Conservation (phyloP, 1,140 invertebrate species). For the Cydia fagiglandana region DNA sequence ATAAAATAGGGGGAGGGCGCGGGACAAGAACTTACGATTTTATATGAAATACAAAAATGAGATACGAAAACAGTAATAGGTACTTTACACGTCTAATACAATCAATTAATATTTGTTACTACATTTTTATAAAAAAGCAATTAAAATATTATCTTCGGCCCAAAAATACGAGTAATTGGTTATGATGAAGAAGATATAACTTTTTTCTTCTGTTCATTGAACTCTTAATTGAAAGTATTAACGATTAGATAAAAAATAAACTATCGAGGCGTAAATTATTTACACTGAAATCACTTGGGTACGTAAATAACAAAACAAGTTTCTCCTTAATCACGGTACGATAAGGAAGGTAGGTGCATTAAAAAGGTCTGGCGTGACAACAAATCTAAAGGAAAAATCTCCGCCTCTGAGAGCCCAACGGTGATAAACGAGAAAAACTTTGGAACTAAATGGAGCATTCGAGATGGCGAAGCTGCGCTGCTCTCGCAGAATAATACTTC, state of each 20-base stretch:
- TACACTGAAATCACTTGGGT: constrained; percentile 34
- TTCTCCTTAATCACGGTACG: constrained; percentile 71
- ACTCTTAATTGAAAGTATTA: constrained; percentile 10
- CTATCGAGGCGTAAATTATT: constrained; percentile 30
- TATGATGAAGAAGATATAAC: neutral
- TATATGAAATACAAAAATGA: no score
- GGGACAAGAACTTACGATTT: no score
- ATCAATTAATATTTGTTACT: no score
- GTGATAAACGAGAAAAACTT: constrained; percentile 80
- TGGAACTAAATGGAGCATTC: constrained; percentile 79
- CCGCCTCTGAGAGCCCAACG: constrained; percentile 77
- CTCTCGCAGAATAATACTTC: constrained; percentile 78
- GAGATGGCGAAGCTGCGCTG: constrained; percentile 73
- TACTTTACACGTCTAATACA: no score
- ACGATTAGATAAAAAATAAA: constrained; percentile 23
- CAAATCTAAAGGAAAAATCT: constrained; percentile 81
- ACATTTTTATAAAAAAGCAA: no score
- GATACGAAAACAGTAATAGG: no score
- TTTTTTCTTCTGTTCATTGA: neutral
- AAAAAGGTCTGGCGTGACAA: constrained; percentile 80
- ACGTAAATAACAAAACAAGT: constrained; percentile 64
- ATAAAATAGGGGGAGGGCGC: no score
- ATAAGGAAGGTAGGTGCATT: constrained; percentile 80
- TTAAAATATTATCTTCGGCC: no score
- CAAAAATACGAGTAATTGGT: no score